Evolutionary conservation across 2,888 invertebrate genomes (phyloP), one percentile per base, ranked within the genome.

Genomic region (Apocheima hispidaria): DNA sequence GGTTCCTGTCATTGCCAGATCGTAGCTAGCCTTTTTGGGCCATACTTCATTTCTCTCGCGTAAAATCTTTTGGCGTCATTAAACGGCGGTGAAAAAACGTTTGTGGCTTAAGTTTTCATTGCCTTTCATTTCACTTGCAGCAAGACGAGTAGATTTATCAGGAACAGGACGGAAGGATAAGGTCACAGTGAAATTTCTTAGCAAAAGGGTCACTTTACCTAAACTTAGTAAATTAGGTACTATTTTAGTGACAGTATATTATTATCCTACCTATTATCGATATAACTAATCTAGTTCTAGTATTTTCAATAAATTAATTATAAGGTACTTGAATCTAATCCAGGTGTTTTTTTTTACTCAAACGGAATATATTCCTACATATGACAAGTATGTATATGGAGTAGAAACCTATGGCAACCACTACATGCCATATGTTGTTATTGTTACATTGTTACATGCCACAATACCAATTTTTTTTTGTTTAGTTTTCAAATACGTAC

Each of bases 131-230:
- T 81, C 77, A 76, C 68, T 73, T 79, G 79, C 81, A 83, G 73
- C 64, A 49, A 55, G 68, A 66, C 69, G 69, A 75, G 77, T 81
- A 73, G 81, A 84, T 84, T 84, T 82, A 83, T 79, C 80, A 80
- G 82, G 66, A 69, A 69, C 61, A 65, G 65, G 57, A 54, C 35
- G 46, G 41, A 57, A 60, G 55, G 54, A 44, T 61, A 33, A 9
- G 16, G 52, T 18, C 63, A 61, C 49, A 69, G 66, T 54, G 18
- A 1, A 54, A 33, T 9, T 18, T 41, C 4, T 3, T 33, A 18
- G 40, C 10, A 43, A 3, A 46, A 46, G 10, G n/a, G n/a, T n/a
- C n/a, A 30, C 30, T 28, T 9, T 30, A 6, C 3, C 30, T 10
- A 35, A n/a, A 35, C 33, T 35, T n/a, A n/a, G n/a, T n/a, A 33